phyloP scores from a whole-genome alignment of 2,888 invertebrate species.

The Microctonus hyperodae region DNA sequence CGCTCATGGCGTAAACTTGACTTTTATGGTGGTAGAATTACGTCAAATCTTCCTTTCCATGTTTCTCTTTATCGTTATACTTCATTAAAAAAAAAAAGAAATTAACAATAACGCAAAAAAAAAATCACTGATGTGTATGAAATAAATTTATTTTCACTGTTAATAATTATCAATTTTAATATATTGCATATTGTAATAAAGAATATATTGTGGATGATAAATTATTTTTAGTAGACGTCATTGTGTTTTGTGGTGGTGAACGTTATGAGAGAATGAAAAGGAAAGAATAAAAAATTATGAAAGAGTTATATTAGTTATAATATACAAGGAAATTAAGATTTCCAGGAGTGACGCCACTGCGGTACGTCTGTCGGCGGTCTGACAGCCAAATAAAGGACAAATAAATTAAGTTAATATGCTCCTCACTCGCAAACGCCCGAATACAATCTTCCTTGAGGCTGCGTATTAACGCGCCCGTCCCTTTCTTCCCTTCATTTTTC shows the following conservation, averaged over 20 bases:
- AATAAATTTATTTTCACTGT: neutral
- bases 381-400: constrained; percentile 63
- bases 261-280: no score
- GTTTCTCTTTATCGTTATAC: constrained; percentile 23
- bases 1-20: constrained; percentile 61
- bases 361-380: constrained; percentile 47
- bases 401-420: constrained; percentile 62
- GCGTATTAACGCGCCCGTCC: constrained; percentile 22
- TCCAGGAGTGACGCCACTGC: constrained; percentile 49
- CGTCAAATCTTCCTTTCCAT: constrained; percentile 41
- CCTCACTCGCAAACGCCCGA: constrained; percentile 44
- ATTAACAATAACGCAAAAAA: no score
- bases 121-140: neutral
- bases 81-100: constrained; percentile 6
- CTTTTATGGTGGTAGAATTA: constrained; percentile 60
- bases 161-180: neutral
- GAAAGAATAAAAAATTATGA: neutral
- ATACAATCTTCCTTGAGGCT: constrained; percentile 42
- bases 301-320: constrained; percentile 9
- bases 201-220: no score
- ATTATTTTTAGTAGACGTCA: constrained; percentile 10
- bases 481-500: constrained; percentile 12
- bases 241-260: neutral
- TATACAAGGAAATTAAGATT: constrained; percentile 45
- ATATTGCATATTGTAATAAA: no score